phyloP scores from a whole-genome alignment of 2,888 invertebrate genomes.

The Onchidella celtica region DNA sequence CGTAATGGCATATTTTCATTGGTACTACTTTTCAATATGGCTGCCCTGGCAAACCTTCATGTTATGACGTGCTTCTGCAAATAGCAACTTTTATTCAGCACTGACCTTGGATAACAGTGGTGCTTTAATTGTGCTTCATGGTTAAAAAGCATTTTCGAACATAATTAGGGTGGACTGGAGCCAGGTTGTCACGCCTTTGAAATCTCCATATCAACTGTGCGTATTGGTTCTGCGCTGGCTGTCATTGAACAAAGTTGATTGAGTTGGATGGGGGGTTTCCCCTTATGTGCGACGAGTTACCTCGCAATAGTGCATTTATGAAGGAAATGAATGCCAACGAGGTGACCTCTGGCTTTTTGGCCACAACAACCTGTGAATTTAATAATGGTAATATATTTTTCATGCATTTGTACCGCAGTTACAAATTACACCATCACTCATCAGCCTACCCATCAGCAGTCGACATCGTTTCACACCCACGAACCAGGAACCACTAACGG shows the following conservation, averaged over 20 bases:
- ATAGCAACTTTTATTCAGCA: slow-evolving; percentile 10
- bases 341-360: slow-evolving; percentile 45
- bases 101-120: slow-evolving; percentile 38
- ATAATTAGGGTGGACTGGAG: neutral
- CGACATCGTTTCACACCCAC: no score
- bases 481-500: no score
- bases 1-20: slow-evolving; percentile 15
- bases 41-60: slow-evolving; percentile 39
- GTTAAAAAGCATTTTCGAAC: neutral
- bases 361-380: slow-evolving; percentile 37
- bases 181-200: neutral
- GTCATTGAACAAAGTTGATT: neutral
- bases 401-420: no score
- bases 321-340: slow-evolving; percentile 45
- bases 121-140: slow-evolving; percentile 1
- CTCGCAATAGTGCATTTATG: slow-evolving; percentile 28
- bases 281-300: slow-evolving; percentile 8
- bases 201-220: neutral
- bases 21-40: slow-evolving; percentile 48
- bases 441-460: no score
- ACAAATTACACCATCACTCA: no score
- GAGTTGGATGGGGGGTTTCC: slow-evolving; percentile 39
- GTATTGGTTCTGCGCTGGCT: neutral
- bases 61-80: slow-evolving; percentile 46
- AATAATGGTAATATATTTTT: slow-evolving; percentile 38